A percentile compares a stretch with the other conserved stretches of the same genome.
phyloP scores from a whole-genome alignment of 2,888 invertebrate species.

The Morpho deidamia region DNA sequence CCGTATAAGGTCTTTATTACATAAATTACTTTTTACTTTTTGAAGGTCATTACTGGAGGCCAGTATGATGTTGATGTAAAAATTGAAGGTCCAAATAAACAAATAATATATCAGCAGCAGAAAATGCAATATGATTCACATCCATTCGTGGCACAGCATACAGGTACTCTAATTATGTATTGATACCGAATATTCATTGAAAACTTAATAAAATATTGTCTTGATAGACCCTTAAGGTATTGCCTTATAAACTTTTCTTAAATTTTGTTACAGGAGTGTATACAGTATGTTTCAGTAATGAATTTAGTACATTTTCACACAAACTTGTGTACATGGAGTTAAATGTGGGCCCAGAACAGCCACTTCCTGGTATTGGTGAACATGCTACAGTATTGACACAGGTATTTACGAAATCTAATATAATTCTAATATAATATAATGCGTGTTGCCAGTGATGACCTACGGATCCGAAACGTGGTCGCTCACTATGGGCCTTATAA shows the following conservation, averaged over 20 bases:
- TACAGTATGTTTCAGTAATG: conserved; percentile 97
- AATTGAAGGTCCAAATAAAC: conserved; percentile 91
- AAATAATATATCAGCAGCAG: conserved; percentile 93
- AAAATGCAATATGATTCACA: conserved; percentile 98
- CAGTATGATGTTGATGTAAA: conserved; percentile 98
- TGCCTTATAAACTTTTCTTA: background rate
- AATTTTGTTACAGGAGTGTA: conserved; percentile 81
- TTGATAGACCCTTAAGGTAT: too few relatives aligned
- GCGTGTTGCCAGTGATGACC: too few relatives aligned
- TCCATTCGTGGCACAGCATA: conserved; percentile 85
- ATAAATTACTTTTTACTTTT: conserved; percentile 3
- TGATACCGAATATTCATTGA: too few relatives aligned
- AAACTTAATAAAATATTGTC: too few relatives aligned
- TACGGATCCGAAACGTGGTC: too few relatives aligned
- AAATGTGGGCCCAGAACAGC: conserved; percentile 94
- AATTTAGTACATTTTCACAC: conserved; percentile 99
- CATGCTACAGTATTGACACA: conserved; percentile 96
- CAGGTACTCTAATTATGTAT: conserved; percentile 41
- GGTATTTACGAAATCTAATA: too few relatives aligned
- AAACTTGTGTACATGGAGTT: conserved; percentile 99
- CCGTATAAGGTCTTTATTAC: background rate
- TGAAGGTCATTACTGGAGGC: conserved; percentile 98
- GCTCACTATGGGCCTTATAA: too few relatives aligned
- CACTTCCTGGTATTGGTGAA: conserved; percentile 90
- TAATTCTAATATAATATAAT: too few relatives aligned